Conservation (phyloP, 2,797 vertebrate genomes). For the Denticeps clupeoides region DNA sequence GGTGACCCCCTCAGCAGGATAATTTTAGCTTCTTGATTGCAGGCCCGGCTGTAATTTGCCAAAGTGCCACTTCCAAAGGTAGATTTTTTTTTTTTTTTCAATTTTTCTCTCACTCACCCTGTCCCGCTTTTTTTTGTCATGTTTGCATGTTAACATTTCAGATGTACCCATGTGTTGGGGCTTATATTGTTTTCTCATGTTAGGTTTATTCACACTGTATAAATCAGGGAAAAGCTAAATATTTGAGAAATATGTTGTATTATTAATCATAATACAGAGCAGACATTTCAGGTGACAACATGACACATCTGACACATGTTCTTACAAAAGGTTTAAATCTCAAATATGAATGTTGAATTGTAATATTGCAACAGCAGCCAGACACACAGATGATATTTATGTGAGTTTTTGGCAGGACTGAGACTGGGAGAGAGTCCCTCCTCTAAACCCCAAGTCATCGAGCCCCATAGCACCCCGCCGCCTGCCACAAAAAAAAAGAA, state of each 20-base stretch:
- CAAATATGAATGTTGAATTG: not conserved
- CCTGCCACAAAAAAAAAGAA: no score
- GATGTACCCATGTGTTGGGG: no score
- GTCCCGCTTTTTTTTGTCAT: not conserved
- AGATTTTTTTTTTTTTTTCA: conserved; percentile 32
- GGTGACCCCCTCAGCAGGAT: conserved; percentile 49
- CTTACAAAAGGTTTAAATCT: no score
- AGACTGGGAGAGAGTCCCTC: conserved; percentile 29
- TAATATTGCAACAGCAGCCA: not conserved
- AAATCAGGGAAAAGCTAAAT: no score
- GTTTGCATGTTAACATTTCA: conserved; percentile 1
- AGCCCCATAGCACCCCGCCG: conserved; percentile 28
- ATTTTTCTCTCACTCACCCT: conserved; percentile 10
- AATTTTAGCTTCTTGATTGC: conserved; percentile 61
- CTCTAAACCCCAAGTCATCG: conserved; percentile 59
- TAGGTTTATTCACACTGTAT: no score
- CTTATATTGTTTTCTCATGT: no score
- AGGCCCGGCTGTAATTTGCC: conserved; percentile 48
- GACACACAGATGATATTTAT: not conserved
- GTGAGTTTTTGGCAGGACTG: not conserved
- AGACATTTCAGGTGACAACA: no score
- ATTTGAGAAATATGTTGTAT: no score
- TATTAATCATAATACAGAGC: no score
- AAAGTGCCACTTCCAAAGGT: conserved; percentile 49
- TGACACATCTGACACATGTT: no score